Evolutionary conservation across 2,888 invertebrate species (phyloP).

Genomic region (Julus scandinavius): DNA sequence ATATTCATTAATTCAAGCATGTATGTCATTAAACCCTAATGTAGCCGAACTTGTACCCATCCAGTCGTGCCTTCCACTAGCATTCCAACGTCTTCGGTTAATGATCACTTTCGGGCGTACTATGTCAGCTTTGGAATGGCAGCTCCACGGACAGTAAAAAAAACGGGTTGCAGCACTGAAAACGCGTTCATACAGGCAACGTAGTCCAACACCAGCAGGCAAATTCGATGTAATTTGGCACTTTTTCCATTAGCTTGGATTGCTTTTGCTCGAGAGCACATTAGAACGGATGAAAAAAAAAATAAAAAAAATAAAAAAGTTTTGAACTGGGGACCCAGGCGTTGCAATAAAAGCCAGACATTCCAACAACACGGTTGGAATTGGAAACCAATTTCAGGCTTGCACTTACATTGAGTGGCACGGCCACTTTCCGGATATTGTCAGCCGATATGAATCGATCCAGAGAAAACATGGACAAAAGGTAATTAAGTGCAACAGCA

Average conservation of each 20-base stretch:
- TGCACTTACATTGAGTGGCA: not conserved
- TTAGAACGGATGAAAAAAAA: too few species aligned
- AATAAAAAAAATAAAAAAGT: not conserved
- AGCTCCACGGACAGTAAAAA: too few species aligned
- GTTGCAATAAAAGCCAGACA: not conserved
- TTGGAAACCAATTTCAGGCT: not conserved
- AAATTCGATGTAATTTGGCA: slow-evolving; percentile 5
- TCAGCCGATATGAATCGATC: not conserved
- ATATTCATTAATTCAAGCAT: too few species aligned
- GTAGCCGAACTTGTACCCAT: too few species aligned
- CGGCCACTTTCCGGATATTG: not conserved
- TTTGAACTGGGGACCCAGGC: not conserved
- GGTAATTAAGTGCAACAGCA: not conserved
- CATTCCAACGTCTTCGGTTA: too few species aligned
- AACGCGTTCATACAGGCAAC: too few species aligned
- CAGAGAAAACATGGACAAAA: not conserved
- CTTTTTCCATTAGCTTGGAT: slow-evolving; percentile 9
- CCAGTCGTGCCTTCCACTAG: too few species aligned
- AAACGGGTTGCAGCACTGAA: too few species aligned
- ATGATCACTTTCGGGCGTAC: too few species aligned
- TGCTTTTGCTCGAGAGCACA: not conserved
- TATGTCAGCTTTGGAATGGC: too few species aligned
- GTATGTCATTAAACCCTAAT: too few species aligned
- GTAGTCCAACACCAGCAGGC: not conserved
- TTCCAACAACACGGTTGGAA: not conserved